Evolutionary conservation across 2,888 invertebrate species (phyloP).

Genomic region (Siphlonurus alternatus): DNA sequence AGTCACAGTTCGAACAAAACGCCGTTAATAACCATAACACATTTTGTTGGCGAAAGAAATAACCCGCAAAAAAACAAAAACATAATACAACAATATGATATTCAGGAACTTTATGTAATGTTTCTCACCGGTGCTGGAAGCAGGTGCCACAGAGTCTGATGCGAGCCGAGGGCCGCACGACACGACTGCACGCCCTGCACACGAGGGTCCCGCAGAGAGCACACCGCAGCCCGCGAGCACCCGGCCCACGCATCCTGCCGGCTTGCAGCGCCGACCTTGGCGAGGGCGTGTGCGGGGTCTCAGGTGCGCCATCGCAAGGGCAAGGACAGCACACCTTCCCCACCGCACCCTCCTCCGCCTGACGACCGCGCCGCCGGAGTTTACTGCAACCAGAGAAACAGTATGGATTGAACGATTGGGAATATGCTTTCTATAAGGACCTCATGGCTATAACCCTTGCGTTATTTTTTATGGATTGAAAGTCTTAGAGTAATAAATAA

Average conservation of each 20-base stretch:
- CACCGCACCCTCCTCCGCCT: not conserved
- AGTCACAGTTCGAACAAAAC: too few relatives aligned
- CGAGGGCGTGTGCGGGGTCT: not conserved
- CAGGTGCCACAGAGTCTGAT: conserved; percentile 2
- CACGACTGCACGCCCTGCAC: not conserved
- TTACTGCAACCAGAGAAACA: not conserved
- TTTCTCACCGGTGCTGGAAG: not conserved
- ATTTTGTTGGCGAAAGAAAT: too few relatives aligned
- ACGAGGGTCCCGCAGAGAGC: not conserved
- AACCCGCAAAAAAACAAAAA: too few relatives aligned
- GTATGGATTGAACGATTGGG: too few relatives aligned
- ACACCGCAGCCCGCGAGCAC: not conserved
- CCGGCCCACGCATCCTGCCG: not conserved
- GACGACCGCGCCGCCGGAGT: not conserved
- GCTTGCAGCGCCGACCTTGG: not conserved
- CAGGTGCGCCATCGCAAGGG: not conserved
- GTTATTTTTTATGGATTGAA: too few relatives aligned
- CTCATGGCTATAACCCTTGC: too few relatives aligned
- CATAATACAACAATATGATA: too few relatives aligned
- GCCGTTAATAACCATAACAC: too few relatives aligned
- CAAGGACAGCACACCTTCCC: not conserved
- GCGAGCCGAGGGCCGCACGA: not conserved
- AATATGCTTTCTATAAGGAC: too few relatives aligned
- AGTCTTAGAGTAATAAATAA: too few relatives aligned
- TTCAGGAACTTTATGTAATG: too few relatives aligned